Percentiles rank a stretch among this genome's conserved stretches.
phyloP scores from a whole-genome alignment of 2,113 vertebrate genomes.

The Lagopus muta region DNA sequence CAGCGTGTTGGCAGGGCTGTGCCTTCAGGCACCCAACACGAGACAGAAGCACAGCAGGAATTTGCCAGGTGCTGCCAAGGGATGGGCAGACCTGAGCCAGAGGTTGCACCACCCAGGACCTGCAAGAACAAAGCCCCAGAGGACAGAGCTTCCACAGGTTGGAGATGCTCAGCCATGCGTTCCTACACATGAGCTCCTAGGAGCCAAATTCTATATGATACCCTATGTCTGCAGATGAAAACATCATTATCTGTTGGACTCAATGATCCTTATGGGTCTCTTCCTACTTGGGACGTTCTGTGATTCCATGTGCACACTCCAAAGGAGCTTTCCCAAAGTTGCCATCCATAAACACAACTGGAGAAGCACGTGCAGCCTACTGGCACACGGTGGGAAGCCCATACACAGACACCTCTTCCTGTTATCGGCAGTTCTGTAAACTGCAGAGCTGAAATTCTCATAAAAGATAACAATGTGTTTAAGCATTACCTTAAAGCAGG shows the following conservation, averaged over 20 bases:
- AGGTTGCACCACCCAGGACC: background rate
- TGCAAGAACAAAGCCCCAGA: background rate
- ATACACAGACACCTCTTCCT: fast-evolving
- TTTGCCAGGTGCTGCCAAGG: background rate
- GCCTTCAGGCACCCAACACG: background rate
- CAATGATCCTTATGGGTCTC: too few relatives aligned
- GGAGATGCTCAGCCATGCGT: background rate
- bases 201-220: background rate
- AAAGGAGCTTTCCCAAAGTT: background rate
- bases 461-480: background rate
- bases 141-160: background rate
- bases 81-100: background rate
- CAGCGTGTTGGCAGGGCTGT: background rate
- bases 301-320: too few relatives aligned
- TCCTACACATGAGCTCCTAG: background rate
- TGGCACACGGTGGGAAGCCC: background rate
- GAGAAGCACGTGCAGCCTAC: background rate
- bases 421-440: background rate
- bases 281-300: too few relatives aligned
- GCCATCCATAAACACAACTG: background rate
- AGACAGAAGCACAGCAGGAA: background rate
- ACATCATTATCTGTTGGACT: background rate
- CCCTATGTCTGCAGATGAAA: background rate
- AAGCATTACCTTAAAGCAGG: background rate
- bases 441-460: background rate